phyloP scores from a whole-genome alignment of 2,797 vertebrate species.

The Alfaro cultratus region DNA sequence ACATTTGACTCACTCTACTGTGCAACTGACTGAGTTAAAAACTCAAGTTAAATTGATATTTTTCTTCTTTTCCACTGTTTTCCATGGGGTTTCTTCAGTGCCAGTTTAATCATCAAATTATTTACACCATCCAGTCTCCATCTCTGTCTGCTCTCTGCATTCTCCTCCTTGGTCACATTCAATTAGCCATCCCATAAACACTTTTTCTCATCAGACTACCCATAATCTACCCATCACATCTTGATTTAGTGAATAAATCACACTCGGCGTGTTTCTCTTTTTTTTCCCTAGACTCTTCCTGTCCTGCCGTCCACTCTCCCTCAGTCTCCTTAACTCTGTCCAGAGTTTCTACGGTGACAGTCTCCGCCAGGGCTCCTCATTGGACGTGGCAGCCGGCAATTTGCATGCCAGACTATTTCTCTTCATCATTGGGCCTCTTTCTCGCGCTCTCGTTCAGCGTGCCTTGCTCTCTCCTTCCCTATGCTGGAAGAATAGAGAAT shows the following conservation, averaged over 20 bases:
- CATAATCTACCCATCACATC: conserved; percentile 78
- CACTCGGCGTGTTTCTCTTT: conserved; percentile 62
- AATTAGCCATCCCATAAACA: conserved; percentile 77
- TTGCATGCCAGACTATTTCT: conserved; percentile 87
- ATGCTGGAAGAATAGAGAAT: conserved; percentile 83
- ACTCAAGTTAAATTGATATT: neutral
- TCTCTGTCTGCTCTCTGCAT: conserved; percentile 60
- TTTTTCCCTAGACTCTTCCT: conserved; percentile 41
- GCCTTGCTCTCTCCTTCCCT: conserved; percentile 48
- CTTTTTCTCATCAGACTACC: conserved; percentile 75
- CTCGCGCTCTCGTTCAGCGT: conserved; percentile 58
- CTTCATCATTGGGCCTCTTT: conserved; percentile 82
- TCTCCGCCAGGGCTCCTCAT: conserved; percentile 77
- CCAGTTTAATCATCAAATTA: conserved; percentile 54
- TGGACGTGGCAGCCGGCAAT: conserved; percentile 81
- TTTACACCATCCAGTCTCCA: conserved; percentile 45
- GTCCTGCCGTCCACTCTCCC: conserved; percentile 55
- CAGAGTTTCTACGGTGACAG: conserved; percentile 79
- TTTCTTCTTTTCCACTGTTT: conserved; percentile 10
- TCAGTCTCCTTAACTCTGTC: conserved; percentile 76
- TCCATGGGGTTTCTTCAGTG: conserved; percentile 23
- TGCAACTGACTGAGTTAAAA: neutral
- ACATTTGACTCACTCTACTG: neutral
- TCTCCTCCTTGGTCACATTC: conserved; percentile 76
- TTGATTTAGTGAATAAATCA: conserved; percentile 78